Base-by-base conservation (phyloP, 1,140 invertebrate genomes). In the Elysia chlorotica region DNA sequence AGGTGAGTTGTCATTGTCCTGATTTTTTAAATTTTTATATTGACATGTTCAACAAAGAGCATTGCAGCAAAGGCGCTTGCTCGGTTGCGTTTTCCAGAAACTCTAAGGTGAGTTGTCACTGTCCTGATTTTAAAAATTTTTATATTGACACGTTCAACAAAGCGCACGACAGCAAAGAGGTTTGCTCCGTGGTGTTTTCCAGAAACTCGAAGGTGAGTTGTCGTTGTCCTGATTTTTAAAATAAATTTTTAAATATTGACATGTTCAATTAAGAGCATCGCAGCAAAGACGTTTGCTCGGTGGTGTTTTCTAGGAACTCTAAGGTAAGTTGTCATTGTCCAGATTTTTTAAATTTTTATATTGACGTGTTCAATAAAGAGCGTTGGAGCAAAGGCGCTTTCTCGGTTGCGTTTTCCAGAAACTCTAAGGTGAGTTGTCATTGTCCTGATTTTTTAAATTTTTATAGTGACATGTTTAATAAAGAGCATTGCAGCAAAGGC, bases 301-400 rank as follows among this genome's bases (percentile, higher is more conserved):
- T 98, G 2, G 89, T 91, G 17, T 99, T 99, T 85, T 96, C 96
- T 0, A 91, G 95, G 71, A 99, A 99, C 88, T 96, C 96, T 85
- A 99, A 99, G 91, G 95, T 97, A 83, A 35, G 56, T 56, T 4
- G 4, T n/a, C n/a, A n/a, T n/a, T n/a, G n/a, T n/a, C n/a, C n/a
- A n/a, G n/a, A n/a, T n/a, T n/a, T n/a, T n/a, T n/a, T n/a, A n/a
- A n/a, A n/a, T n/a, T n/a, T n/a, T n/a, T 99, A 96, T 84, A 92
- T 99, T 71, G 97, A 97, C 83, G 98, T 96, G 0, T 98, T 99
- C 84, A 86, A 91, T 0, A 92, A 93, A 81, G 97, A 97, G 0
- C 98, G 99, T 85, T 96, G 98, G 78, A 96, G 96, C 0, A 91
- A 93, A 28, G 94, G 97, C 90, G 93, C 99, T 25, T 97, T 95